Conservation (phyloP, 2,113 vertebrate genomes). For the Lamprologus callipterus region DNA sequence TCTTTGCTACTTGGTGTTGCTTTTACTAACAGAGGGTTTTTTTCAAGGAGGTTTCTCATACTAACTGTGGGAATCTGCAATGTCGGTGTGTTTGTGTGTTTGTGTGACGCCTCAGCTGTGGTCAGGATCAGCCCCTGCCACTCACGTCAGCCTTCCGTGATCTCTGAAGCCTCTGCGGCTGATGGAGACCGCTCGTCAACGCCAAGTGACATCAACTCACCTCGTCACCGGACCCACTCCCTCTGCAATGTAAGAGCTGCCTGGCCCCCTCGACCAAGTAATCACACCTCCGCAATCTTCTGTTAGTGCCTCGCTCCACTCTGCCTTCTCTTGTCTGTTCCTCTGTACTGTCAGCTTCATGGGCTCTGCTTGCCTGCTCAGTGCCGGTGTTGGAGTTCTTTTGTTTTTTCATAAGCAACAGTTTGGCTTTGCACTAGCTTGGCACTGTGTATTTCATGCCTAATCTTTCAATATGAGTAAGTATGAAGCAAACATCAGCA, state of each 20-base stretch:
- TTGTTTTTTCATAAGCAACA: not conserved
- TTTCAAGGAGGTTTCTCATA: conserved; percentile 24
- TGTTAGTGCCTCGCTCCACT: not conserved
- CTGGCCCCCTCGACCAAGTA: conserved; percentile 42
- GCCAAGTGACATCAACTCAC: conserved; percentile 96
- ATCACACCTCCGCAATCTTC: conserved; percentile 18
- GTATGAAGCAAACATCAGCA: not conserved
- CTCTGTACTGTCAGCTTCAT: conserved; percentile 26
- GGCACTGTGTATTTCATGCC: not conserved
- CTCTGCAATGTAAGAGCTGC: conserved; percentile 95
- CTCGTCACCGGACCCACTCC: conserved; percentile 94
- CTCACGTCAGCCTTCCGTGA: conserved; percentile 92
- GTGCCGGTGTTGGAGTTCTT: not conserved
- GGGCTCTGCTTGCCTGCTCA: conserved; percentile 23
- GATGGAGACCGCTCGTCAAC: conserved; percentile 94
- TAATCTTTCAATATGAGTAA: not conserved
- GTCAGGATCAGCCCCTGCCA: conserved; percentile 86
- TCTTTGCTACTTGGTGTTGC: conserved; percentile 11
- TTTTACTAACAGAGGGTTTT: conserved; percentile 45
- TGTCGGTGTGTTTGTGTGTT: not conserved
- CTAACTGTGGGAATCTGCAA: conserved; percentile 42
- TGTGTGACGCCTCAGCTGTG: conserved; percentile 41
- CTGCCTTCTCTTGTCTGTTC: not conserved
- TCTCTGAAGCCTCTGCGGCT: conserved; percentile 87
- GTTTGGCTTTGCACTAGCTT: not conserved